A percentile compares a stretch with the other conserved stretches of the same genome.
These are phyloP conservation scores for Brachypodius melanocephalos DNA, from an alignment of 2,113 vertebrate species.

Conservation along the genomic window DNA sequence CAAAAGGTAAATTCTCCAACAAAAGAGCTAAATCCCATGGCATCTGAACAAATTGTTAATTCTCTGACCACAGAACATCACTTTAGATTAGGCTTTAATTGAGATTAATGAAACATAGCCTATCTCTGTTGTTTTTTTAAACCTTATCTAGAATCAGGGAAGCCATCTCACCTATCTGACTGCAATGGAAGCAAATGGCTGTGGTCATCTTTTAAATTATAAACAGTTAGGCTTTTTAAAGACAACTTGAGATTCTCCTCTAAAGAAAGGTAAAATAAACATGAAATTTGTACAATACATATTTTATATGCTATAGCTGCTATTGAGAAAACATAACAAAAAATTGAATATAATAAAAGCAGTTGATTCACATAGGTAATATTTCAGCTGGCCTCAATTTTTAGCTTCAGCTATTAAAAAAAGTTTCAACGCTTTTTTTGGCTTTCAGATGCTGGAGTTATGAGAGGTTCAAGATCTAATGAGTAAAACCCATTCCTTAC, in stretches of 20 bases:
- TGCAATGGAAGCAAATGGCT: background rate
- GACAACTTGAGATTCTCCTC: background rate
- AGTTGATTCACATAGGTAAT: background rate
- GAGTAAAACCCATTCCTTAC: background rate
- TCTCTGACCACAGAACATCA: background rate
- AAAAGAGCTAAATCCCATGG: background rate
- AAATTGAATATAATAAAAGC: background rate
- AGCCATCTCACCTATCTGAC: background rate
- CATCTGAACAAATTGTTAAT: background rate
- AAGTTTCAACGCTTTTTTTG: background rate
- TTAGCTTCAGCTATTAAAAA: background rate
- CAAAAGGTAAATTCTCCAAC: background rate
- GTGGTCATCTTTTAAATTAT: background rate
- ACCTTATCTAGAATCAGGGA: background rate
- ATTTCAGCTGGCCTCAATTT: background rate
- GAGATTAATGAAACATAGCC: background rate
- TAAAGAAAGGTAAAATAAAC: background rate
- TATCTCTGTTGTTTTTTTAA: background rate
- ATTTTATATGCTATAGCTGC: background rate
- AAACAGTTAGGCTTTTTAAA: background rate
- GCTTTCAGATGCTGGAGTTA: background rate
- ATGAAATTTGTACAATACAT: background rate
- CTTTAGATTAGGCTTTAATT: background rate
- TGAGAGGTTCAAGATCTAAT: background rate
- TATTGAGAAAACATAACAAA: background rate